phyloP scores from a whole-genome alignment of 1,140 invertebrate genomes.

The Saccostrea echinata region DNA sequence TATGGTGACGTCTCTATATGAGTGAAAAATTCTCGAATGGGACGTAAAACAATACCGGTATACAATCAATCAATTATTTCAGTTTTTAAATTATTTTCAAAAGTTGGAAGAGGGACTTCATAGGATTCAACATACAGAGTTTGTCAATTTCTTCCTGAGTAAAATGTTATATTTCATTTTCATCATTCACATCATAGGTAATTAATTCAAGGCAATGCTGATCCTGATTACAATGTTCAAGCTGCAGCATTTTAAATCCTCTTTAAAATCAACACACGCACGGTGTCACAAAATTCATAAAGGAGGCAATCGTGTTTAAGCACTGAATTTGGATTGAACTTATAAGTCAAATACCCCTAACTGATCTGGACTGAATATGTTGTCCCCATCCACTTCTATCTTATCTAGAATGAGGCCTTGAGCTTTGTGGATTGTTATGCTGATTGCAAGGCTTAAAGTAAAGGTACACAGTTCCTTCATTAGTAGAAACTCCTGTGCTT shows the following conservation, averaged over 20 bases:
- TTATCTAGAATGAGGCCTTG: conserved; percentile 51
- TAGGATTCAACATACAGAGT: neutral
- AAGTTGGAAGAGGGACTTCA: neutral
- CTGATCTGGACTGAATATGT: conserved; percentile 55
- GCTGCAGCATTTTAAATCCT: conserved; percentile 42
- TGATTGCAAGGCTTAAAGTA: conserved; percentile 52
- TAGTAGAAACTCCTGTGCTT: conserved; percentile 12
- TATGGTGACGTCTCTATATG: too few relatives aligned
- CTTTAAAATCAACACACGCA: neutral
- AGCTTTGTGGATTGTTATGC: conserved; percentile 57
- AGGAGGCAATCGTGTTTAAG: conserved; percentile 19
- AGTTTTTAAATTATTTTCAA: neutral
- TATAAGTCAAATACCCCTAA: conserved; percentile 52
- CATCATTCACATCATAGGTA: neutral
- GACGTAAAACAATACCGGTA: too few relatives aligned
- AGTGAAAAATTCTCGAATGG: too few relatives aligned
- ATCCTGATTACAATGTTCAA: neutral
- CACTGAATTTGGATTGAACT: conserved; percentile 46
- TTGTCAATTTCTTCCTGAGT: neutral
- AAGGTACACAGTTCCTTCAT: conserved; percentile 47
- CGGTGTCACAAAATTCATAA: conserved; percentile 40
- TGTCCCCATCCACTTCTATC: conserved; percentile 49
- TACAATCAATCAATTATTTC: neutral
- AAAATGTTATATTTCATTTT: neutral
- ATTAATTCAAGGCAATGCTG: neutral